phyloP scores from a whole-genome alignment of 2,888 invertebrate species.

The Lissonota sp. region DNA sequence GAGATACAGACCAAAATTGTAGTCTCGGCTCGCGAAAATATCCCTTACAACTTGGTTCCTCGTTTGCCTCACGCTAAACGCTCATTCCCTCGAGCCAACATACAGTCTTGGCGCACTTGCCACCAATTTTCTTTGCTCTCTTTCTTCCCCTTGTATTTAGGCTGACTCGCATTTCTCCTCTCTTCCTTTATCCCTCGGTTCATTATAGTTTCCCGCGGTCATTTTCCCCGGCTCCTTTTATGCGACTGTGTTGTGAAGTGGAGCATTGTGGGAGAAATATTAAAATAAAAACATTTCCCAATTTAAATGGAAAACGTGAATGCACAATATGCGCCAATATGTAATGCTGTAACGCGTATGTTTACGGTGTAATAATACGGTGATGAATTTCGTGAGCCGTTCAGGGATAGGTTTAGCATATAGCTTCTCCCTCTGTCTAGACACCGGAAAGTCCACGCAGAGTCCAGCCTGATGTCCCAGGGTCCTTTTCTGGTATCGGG shows the following conservation, averaged over 20 bases:
- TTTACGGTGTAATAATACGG: too few species aligned
- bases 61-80: constrained; percentile 21
- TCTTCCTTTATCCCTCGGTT: not conserved
- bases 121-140: constrained; percentile 4
- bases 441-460: too few species aligned
- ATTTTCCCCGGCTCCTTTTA: constrained; percentile 6
- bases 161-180: constrained; percentile 28
- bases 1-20: constrained; percentile 1
- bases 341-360: too few species aligned
- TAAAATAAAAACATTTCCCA: not conserved
- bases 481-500: not conserved
- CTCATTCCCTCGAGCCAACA: constrained; percentile 43
- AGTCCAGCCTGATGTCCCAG: too few species aligned
- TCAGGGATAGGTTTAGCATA: too few species aligned
- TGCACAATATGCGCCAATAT: too few species aligned
- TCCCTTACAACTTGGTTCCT: constrained; percentile 16
- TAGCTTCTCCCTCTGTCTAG: too few species aligned
- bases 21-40: constrained; percentile 21
- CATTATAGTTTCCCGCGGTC: constrained; percentile 6
- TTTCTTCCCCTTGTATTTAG: constrained; percentile 9
- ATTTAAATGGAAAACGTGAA: too few species aligned
- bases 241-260: not conserved
- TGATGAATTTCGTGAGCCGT: too few species aligned
- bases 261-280: not conserved
- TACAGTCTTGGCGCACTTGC: constrained; percentile 13